phyloP scores from a whole-genome alignment of 1,140 invertebrate genomes.

The Teleopsis dalmanni region DNA sequence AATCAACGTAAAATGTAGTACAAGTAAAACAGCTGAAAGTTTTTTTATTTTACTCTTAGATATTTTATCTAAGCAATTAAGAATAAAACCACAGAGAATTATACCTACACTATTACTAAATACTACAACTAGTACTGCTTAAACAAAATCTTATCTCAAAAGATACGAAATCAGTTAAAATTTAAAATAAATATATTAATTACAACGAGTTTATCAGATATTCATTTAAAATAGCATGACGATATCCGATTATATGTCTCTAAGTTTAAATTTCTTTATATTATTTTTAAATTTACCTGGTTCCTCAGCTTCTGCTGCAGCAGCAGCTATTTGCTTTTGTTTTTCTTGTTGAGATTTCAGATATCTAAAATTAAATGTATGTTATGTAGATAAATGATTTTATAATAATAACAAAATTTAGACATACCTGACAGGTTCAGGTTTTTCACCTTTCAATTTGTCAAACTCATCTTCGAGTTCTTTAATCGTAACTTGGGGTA shows the following conservation, averaged over 20 bases:
- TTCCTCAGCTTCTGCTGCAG: slow-evolving; percentile 48
- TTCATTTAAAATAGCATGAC: too few species aligned
- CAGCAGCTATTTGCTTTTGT: slow-evolving; percentile 54
- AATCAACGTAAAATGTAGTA: too few species aligned
- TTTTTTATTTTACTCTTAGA: too few species aligned
- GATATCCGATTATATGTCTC: too few species aligned
- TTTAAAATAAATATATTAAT: background rate
- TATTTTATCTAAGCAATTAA: too few species aligned
- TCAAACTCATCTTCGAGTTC: slow-evolving; percentile 85
- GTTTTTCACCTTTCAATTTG: slow-evolving; percentile 63
- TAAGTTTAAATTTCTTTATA: too few species aligned
- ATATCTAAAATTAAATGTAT: slow-evolving; percentile 50
- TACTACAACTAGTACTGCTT: too few species aligned
- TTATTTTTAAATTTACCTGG: too few species aligned
- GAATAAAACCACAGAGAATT: too few species aligned
- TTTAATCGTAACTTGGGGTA: slow-evolving; percentile 83
- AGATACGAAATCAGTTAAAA: background rate
- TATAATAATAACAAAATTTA: background rate
- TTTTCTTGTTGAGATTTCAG: slow-evolving; percentile 83
- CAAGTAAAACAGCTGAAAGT: too few species aligned
- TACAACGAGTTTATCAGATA: slow-evolving; percentile 31
- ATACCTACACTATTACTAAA: too few species aligned
- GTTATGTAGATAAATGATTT: background rate
- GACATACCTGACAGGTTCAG: slow-evolving; percentile 52
- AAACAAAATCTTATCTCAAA: too few species aligned